phyloP scores from a whole-genome alignment of 2,797 vertebrate genomes.

The Eospalax fontanierii region DNA sequence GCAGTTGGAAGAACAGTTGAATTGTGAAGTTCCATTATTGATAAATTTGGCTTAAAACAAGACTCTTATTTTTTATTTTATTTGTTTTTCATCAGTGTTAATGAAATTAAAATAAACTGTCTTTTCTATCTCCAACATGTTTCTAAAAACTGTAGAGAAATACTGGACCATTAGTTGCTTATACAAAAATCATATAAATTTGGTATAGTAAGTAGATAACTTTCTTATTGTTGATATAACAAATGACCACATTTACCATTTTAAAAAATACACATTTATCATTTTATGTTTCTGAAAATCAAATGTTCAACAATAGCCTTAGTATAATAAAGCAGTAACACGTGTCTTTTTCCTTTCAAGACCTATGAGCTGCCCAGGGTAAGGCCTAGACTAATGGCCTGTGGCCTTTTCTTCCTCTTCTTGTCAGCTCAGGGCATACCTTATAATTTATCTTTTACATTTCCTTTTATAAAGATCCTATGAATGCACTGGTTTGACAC shows the following conservation, averaged over 20 bases:
- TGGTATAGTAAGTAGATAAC: not conserved
- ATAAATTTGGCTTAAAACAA: not conserved
- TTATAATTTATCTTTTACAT: not conserved
- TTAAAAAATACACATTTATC: not conserved
- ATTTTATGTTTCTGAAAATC: not conserved
- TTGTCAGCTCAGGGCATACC: not conserved
- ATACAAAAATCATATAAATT: not conserved
- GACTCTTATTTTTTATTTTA: no score
- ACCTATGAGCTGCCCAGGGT: not conserved
- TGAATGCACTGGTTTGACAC: rapidly evolving
- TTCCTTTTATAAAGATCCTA: rapidly evolving
- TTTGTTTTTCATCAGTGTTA: no score
- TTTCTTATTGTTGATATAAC: not conserved
- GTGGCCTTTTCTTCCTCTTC: not conserved
- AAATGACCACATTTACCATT: not conserved
- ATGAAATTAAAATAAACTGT: no score
- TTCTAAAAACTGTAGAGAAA: not conserved
- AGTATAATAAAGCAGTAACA: not conserved
- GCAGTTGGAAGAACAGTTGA: not conserved
- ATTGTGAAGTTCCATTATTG: not conserved
- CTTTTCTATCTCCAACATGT: no score
- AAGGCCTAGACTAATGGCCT: no score
- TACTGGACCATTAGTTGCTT: not conserved
- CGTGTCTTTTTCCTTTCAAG: not conserved
- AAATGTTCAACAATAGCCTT: not conserved